Evolutionary conservation across 2,113 vertebrate genomes (phyloP), one percentile per base, ranked within the genome.

Genomic region (Hydropotes inermis): DNA sequence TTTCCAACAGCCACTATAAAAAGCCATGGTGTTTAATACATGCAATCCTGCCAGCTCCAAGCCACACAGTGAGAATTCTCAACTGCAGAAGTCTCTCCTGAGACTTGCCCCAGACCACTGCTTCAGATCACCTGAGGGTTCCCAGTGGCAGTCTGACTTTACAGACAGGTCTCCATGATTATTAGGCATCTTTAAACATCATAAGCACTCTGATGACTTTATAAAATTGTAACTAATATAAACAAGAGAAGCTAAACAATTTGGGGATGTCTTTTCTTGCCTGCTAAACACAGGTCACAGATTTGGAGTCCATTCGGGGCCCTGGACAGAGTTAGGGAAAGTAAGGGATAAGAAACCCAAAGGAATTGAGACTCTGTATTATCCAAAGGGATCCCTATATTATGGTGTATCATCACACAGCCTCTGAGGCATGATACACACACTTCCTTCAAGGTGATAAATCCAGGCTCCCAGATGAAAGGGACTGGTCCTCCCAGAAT

Each of bases 41-140:
- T 91, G 97, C 97, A 97, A 27, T 47, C 15, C 1, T 70, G 90
- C 52, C 96, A 94, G 95, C 92, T 76, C 39, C 86, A 97, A 97
- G 94, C 23, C 45, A 91, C 89, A 19, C 1, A 1, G 14, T 83
- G 39, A 74, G 47, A 21, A n/a, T 52, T 95, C 95, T n/a, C 16
- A 60, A 21, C 13, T 82, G 43, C 11, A 89, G 84, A 36, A 57
- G 39, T 81, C 83, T 87, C 67, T 55, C 0, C 5, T 25, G 39
- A 9, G 57, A 84, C 30, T 14, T 89, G 39, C 30, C 82, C 25
- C 30, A 92, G 39, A 27, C 15, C 58, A 7, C 36, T 25, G 23
- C 55, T 54, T 28, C 60, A 10, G 43, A 30, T 54, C 52, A 21
- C 60, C 25, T 21, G 12, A 74, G 36, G 84, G 25, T 33, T 43